These are phyloP conservation scores for Rutpela maculata DNA, from an alignment of 2,888 invertebrate genomes.

Conservation along the genomic window DNA sequence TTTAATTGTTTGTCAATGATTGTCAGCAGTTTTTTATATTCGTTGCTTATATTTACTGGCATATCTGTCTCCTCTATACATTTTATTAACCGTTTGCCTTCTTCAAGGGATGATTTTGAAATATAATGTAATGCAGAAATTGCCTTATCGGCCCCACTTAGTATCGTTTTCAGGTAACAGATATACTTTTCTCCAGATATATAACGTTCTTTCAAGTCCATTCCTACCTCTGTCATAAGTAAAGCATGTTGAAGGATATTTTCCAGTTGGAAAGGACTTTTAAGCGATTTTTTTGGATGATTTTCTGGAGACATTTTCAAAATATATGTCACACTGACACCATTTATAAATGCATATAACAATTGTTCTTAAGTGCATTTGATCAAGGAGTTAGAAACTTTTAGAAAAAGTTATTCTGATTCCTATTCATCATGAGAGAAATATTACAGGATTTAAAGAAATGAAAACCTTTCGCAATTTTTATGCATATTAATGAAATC, in stretches of 20 bases:
- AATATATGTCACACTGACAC: constrained; percentile 28
- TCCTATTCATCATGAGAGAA: too few relatives aligned
- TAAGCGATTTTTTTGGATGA: not conserved
- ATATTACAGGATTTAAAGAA: too few relatives aligned
- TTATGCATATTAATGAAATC: too few relatives aligned
- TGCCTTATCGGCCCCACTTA: constrained; percentile 69
- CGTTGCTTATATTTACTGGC: constrained; percentile 62
- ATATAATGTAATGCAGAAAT: constrained; percentile 69
- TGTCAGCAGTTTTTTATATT: constrained; percentile 68
- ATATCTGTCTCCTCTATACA: constrained; percentile 40
- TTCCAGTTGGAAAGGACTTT: constrained; percentile 52
- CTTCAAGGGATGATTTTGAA: constrained; percentile 67
- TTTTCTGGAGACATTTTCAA: constrained; percentile 39
- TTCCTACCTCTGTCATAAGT: constrained; percentile 71
- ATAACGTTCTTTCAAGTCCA: constrained; percentile 71
- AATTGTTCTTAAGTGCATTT: not conserved
- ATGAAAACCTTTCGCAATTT: too few relatives aligned
- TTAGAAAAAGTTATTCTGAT: too few relatives aligned
- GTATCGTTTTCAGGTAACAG: constrained; percentile 68
- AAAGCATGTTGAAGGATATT: constrained; percentile 69
- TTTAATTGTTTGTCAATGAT: constrained; percentile 70
- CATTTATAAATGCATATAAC: not conserved
- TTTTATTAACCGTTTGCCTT: constrained; percentile 58
- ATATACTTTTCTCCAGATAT: constrained; percentile 71
- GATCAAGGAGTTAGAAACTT: not conserved